phyloP scores from a whole-genome alignment of 2,797 vertebrate genomes.

The Phaenicophaeus curvirostris region DNA sequence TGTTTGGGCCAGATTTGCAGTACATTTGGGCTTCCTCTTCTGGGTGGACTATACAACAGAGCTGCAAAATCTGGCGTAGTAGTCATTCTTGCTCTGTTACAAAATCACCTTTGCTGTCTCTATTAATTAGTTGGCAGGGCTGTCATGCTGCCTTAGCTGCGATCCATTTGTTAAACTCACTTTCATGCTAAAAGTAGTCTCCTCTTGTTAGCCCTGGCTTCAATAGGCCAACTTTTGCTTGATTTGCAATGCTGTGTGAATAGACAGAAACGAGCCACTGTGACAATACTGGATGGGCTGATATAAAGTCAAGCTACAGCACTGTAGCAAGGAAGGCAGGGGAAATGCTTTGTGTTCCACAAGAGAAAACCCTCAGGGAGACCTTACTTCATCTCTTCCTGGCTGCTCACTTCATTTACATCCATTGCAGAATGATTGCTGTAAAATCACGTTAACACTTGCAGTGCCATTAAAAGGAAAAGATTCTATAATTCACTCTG shows the following conservation, averaged over 20 bases:
- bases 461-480: background rate
- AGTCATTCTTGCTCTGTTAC: slow-evolving; percentile 16
- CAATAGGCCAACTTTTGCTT: background rate
- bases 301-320: background rate
- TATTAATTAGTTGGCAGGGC: slow-evolving; percentile 31
- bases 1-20: background rate
- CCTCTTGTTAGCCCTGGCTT: slow-evolving; percentile 27
- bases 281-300: background rate
- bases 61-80: background rate
- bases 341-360: background rate
- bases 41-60: background rate
- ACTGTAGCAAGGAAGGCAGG: background rate
- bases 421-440: background rate
- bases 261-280: background rate
- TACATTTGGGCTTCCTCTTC: background rate
- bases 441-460: background rate
- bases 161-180: slow-evolving; percentile 46
- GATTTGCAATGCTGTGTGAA: slow-evolving; percentile 27
- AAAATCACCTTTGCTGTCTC: slow-evolving; percentile 41
- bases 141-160: slow-evolving; percentile 39
- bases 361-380: background rate
- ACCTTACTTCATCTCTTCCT: background rate
- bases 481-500: background rate
- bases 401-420: background rate
- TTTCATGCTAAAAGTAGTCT: slow-evolving; percentile 50